These are phyloP conservation scores for Spatulosminthurus flaviceps DNA, from an alignment of 2,888 invertebrate genomes.

Conservation along the genomic window DNA sequence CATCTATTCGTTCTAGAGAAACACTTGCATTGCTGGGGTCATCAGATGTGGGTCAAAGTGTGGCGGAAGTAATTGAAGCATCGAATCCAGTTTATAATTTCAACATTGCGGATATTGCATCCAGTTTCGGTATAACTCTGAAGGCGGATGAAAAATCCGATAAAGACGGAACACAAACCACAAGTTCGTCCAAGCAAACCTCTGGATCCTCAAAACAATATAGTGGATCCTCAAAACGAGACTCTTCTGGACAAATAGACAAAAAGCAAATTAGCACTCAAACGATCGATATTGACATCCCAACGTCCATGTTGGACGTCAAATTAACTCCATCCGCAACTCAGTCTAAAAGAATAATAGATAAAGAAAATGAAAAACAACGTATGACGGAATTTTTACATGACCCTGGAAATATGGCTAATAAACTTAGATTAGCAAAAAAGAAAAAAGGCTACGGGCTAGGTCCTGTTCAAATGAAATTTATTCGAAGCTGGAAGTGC, in stretches of 20 bases:
- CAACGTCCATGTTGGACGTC: constrained; percentile 16
- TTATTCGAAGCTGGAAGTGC: constrained; percentile 49
- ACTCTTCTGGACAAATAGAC: neutral
- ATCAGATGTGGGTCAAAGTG: neutral
- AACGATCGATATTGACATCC: constrained; percentile 29
- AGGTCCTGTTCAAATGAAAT: constrained; percentile 52
- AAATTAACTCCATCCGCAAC: constrained; percentile 1
- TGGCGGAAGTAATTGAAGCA: neutral
- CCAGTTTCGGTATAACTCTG: constrained; percentile 24
- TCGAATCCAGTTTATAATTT: constrained; percentile 32
- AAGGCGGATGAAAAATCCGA: neutral
- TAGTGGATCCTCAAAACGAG: neutral
- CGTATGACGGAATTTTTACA: neutral
- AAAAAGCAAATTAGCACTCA: constrained; percentile 21
- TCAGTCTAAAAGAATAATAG: constrained; percentile 9
- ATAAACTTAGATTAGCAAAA: neutral
- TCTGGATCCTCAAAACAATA: no score
- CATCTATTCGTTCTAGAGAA: neutral
- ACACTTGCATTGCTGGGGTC: neutral
- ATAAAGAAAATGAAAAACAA: constrained; percentile 24
- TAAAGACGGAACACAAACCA: neutral
- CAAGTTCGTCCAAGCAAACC: neutral
- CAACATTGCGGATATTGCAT: constrained; percentile 23
- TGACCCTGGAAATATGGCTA: neutral
- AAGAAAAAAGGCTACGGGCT: constrained; percentile 49